Conservation (phyloP, 2,113 vertebrate genomes). For the Engraulis encrasicolus region DNA sequence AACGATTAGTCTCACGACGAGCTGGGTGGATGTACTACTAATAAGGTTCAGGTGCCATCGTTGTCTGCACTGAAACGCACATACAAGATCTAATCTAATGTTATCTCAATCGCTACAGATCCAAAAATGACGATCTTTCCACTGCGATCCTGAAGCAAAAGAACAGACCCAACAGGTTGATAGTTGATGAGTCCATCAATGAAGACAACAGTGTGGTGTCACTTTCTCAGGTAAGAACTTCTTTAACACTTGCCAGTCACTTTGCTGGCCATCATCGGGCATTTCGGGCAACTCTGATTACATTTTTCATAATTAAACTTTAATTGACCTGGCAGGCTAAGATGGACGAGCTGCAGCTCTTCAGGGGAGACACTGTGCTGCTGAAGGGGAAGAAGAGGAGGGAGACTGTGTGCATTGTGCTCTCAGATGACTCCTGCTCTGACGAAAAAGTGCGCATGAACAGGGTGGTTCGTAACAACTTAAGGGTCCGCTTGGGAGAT, state of each 20-base stretch:
- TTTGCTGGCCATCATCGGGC: neutral
- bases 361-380: conserved; percentile 96
- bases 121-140: conserved; percentile 95
- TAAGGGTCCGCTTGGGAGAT: conserved; percentile 93
- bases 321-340: conserved; percentile 79
- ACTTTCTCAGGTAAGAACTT: conserved; percentile 88
- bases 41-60: neutral
- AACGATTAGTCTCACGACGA: neutral
- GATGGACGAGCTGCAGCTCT: conserved; percentile 98
- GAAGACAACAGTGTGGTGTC: conserved; percentile 99
- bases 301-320: no score
- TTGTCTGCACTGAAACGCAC: neutral
- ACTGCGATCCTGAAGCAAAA: conserved; percentile 99
- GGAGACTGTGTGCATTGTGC: conserved; percentile 96
- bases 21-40: neutral
- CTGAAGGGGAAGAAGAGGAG: conserved; percentile 98
- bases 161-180: conserved; percentile 95
- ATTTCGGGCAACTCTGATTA: conserved; percentile 6
- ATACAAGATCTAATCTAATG: no score
- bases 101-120: conserved; percentile 66
- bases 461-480: conserved; percentile 96
- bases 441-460: conserved; percentile 99
- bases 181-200: conserved; percentile 99
- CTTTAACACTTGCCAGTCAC: neutral
- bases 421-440: conserved; percentile 96